Evolutionary conservation across 2,113 vertebrate species (phyloP).

Genomic region (Pipra filicauda): DNA sequence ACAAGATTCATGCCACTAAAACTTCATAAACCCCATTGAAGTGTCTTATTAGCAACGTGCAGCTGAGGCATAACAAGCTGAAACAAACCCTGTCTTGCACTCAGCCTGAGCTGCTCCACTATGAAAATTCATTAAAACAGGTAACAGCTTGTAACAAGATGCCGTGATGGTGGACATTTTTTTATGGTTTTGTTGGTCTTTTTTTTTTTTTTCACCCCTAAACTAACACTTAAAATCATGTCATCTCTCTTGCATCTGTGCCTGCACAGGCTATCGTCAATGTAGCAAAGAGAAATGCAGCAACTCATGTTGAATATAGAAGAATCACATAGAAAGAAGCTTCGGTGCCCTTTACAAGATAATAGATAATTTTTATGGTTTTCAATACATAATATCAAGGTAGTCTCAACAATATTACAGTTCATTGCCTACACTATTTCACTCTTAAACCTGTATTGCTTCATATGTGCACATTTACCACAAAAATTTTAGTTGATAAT

Average conservation of each 20-base stretch:
- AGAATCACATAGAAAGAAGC: not conserved
- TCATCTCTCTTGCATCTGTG: not conserved
- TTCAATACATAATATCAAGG: not conserved
- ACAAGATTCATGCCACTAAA: not conserved
- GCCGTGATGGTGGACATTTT: too few species aligned
- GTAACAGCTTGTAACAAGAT: not conserved
- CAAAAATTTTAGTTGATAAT: not conserved
- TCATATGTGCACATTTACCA: accelerated
- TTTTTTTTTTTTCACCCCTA: accelerated
- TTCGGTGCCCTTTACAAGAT: not conserved
- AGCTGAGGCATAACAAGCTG: not conserved
- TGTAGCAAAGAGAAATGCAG: not conserved
- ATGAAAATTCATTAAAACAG: not conserved
- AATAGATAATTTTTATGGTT: not conserved
- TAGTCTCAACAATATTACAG: not conserved
- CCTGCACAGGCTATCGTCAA: not conserved
- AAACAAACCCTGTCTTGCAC: not conserved
- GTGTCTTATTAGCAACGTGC: accelerated
- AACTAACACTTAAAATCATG: not conserved
- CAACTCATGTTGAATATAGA: not conserved
- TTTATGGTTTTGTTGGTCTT: not conserved
- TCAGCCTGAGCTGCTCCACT: not conserved
- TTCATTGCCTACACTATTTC: not conserved
- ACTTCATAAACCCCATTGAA: not conserved
- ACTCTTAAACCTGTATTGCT: not conserved